Evolutionary conservation across 2,888 invertebrate genomes (phyloP).

Genomic region (Tiliacea citrago): DNA sequence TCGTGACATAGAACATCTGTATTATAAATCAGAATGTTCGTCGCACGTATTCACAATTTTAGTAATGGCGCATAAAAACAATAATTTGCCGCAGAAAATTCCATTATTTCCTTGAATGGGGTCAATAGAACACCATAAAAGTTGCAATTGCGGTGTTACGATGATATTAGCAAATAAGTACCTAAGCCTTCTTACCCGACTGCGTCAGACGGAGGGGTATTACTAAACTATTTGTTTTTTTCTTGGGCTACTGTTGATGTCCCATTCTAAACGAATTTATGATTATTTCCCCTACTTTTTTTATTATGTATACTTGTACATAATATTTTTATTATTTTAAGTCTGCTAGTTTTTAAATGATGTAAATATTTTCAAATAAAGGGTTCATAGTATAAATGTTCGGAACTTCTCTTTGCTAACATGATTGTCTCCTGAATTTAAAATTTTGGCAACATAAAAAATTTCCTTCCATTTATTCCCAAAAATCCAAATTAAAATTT

Average conservation of each 20-base stretch:
- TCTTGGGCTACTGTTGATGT: neutral
- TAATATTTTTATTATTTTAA: too few relatives aligned
- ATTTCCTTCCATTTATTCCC: too few relatives aligned
- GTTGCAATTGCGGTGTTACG: slow-evolving; percentile 12
- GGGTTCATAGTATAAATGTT: too few relatives aligned
- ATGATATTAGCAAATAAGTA: neutral
- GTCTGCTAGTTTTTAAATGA: too few relatives aligned
- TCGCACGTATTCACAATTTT: slow-evolving; percentile 51
- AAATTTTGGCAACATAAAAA: too few relatives aligned
- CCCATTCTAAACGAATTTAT: neutral
- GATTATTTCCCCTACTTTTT: neutral
- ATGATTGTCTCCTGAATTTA: too few relatives aligned
- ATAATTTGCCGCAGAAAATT: slow-evolving; percentile 47
- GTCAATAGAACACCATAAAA: slow-evolving; percentile 24
- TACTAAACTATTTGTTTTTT: neutral
- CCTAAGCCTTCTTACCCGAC: neutral
- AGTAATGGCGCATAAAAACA: slow-evolving; percentile 53
- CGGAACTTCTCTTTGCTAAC: too few relatives aligned
- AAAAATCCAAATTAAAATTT: neutral
- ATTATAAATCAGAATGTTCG: slow-evolving; percentile 53
- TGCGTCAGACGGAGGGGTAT: neutral
- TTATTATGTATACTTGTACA: too few relatives aligned
- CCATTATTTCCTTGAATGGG: slow-evolving; percentile 34
- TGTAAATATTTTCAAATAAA: too few relatives aligned
- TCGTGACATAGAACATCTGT: too few relatives aligned